These are phyloP conservation scores for Heliconius melpomene DNA, from an alignment of 1,140 invertebrate species.

Conservation along the genomic window DNA sequence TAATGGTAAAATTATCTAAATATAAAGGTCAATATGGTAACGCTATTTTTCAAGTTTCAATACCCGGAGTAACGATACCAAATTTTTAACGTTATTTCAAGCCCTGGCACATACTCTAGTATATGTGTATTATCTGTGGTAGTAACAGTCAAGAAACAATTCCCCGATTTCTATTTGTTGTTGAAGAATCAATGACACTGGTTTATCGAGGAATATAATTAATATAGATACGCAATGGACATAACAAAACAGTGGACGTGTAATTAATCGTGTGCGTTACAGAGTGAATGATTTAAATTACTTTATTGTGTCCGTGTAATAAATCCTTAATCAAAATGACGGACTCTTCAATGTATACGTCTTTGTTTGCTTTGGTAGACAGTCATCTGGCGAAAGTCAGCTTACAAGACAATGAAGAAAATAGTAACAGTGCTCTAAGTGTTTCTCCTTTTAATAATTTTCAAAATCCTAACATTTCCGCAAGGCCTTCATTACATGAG, in stretches of 20 bases:
- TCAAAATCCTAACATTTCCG: slow-evolving; percentile 44
- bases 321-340: slow-evolving; percentile 35
- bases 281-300: background rate
- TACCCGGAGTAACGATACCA: too few relatives aligned
- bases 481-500: slow-evolving; percentile 37
- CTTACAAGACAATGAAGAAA: slow-evolving; percentile 44
- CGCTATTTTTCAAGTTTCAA: too few relatives aligned
- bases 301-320: background rate
- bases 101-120: too few relatives aligned
- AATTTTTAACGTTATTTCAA: too few relatives aligned
- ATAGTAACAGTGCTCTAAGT: slow-evolving; percentile 28
- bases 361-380: slow-evolving; percentile 63
- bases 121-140: too few relatives aligned
- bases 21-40: too few relatives aligned
- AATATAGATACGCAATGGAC: background rate
- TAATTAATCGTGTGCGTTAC: background rate
- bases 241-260: background rate
- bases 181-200: background rate
- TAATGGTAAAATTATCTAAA: too few relatives aligned
- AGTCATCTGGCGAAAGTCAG: slow-evolving; percentile 63
- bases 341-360: slow-evolving; percentile 43
- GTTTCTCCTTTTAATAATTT: slow-evolving; percentile 35
- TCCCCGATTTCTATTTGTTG: background rate
- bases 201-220: background rate
- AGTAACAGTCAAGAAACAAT: background rate